A percentile compares a stretch with the other conserved stretches of the same genome.
phyloP scores from a whole-genome alignment of 1,140 invertebrate genomes.

The Harpegnathos saltator region DNA sequence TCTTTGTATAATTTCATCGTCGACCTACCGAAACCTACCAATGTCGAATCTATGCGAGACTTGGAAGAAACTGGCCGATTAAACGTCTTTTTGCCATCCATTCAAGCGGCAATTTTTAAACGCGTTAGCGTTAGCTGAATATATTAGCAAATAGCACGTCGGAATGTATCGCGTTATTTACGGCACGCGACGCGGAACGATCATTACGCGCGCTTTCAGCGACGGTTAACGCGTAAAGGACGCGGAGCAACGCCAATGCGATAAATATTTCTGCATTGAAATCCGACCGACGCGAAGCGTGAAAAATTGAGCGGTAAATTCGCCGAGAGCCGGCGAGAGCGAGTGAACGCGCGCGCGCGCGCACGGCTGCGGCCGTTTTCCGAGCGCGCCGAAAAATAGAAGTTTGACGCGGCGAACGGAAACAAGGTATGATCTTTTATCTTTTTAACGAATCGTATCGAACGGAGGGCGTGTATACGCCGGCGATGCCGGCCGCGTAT shows the following conservation, averaged over 20 bases:
- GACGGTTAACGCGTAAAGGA: conserved; percentile 26
- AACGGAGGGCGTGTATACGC: conserved; percentile 14
- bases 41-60: neutral
- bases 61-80: neutral
- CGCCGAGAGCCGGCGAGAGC: neutral
- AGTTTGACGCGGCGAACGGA: conserved; percentile 47
- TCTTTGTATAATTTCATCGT: neutral
- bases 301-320: conserved; percentile 58
- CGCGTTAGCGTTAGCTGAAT: neutral
- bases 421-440: conserved; percentile 59
- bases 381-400: conserved; percentile 30
- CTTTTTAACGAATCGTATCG: conserved; percentile 44
- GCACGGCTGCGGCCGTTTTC: conserved; percentile 16
- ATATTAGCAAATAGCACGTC: neutral
- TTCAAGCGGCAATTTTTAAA: neutral
- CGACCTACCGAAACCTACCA: conserved; percentile 1
- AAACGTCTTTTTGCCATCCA: neutral
- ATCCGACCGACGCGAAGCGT: conserved; percentile 43
- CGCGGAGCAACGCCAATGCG: conserved; percentile 16
- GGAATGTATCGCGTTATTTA: conserved; percentile 10
- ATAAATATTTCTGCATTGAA: conserved; percentile 60
- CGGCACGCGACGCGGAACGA: conserved; percentile 2
- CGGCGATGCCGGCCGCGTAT: conserved; percentile 39
- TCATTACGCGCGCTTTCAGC: conserved; percentile 26
- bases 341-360: too few relatives aligned